phyloP scores from a whole-genome alignment of 2,797 vertebrate genomes.

The Neosalanx taihuensis region DNA sequence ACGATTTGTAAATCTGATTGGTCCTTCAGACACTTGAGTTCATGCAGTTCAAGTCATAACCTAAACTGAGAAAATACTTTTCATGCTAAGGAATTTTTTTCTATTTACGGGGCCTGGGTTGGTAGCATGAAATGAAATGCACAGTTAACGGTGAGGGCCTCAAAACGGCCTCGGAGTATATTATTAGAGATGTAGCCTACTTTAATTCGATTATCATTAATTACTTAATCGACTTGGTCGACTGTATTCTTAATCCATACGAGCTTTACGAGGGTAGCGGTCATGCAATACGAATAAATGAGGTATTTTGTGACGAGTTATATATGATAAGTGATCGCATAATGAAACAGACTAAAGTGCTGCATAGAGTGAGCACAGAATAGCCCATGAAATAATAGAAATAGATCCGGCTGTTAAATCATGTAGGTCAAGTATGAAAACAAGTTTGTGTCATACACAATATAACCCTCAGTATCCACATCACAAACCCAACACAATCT shows the following conservation, averaged over 20 bases:
- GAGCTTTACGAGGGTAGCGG: slow-evolving; percentile 47
- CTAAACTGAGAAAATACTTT: not conserved
- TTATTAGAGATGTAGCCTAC: slow-evolving; percentile 36
- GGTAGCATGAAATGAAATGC: slow-evolving; percentile 39
- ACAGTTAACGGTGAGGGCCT: slow-evolving; percentile 31
- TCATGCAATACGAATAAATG: slow-evolving; percentile 44
- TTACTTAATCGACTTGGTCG: slow-evolving; percentile 50
- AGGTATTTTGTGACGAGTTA: slow-evolving; percentile 42
- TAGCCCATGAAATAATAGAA: not conserved
- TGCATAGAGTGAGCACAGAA: slow-evolving; percentile 10
- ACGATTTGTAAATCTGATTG: not conserved
- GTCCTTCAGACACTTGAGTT: not conserved
- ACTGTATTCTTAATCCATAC: slow-evolving; percentile 56
- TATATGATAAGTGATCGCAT: slow-evolving; percentile 27
- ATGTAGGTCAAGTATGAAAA: not conserved
- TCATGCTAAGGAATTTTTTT: not conserved
- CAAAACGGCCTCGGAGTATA: slow-evolving; percentile 26
- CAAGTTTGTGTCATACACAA: too few relatives aligned
- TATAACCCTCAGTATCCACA: too few relatives aligned
- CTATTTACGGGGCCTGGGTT: slow-evolving; percentile 7
- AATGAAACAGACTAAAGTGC: not conserved
- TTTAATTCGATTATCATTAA: slow-evolving; percentile 50
- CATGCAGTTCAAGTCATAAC: too few relatives aligned
- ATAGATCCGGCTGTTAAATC: not conserved
- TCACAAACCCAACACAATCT: too few relatives aligned